These are phyloP conservation scores for Bruchidius siliquastri DNA, from an alignment of 2,888 invertebrate species.

Conservation along the genomic window DNA sequence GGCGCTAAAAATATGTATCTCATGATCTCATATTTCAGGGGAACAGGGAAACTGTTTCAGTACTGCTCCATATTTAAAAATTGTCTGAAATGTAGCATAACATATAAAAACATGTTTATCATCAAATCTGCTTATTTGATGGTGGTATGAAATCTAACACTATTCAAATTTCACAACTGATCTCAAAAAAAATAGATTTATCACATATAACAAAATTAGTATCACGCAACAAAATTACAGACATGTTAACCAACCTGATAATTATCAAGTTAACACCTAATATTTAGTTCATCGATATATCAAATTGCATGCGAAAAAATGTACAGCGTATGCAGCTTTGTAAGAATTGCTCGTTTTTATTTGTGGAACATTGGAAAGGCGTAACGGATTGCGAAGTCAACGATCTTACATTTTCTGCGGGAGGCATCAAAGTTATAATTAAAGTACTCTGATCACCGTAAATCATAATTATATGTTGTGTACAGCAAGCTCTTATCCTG, in stretches of 20 bases:
- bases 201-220: neutral
- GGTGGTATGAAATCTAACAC: neutral
- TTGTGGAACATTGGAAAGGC: neutral
- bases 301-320: neutral
- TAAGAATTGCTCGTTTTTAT: neutral
- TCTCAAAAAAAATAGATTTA: neutral
- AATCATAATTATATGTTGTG: neutral
- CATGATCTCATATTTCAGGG: too few species aligned
- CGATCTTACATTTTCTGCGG: neutral
- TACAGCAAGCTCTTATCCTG: too few species aligned
- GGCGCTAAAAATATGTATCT: too few species aligned
- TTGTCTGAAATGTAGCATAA: too few species aligned
- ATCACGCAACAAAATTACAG: neutral
- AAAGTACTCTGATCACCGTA: neutral
- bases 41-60: too few species aligned
- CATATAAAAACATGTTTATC: too few species aligned
- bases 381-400: neutral
- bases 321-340: neutral
- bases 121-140: neutral
- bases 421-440: neutral
- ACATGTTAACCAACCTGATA: neutral
- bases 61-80: too few species aligned
- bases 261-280: neutral
- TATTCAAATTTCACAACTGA: too few species aligned
- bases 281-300: neutral